Base-by-base conservation (phyloP, 1,140 invertebrate genomes). In the Bursaphelenchus mucronatus region DNA sequence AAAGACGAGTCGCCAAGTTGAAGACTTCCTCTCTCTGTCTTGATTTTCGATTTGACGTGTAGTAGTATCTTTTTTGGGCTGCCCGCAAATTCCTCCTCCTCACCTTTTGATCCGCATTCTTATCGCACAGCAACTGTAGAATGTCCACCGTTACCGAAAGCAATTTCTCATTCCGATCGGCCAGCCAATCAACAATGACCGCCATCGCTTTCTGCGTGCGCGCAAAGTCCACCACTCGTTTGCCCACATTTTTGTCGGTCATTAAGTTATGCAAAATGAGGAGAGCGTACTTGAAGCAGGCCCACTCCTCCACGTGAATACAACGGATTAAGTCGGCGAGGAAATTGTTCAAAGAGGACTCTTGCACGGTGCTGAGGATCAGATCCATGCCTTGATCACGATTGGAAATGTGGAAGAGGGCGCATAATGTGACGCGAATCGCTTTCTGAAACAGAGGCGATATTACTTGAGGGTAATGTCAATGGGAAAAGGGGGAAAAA, bases 41-140 rank as follows among this genome's bases (percentile, higher is more conserved):
- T n/a, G n/a, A n/a, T n/a, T n/a, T n/a, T n/a, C n/a, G n/a, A n/a
- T n/a, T n/a, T n/a, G n/a, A 0, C 19, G 40, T 46, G 10, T 15
- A 62, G 17, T 39, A 40, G 21, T 61, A 51, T 21, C 19, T 11
- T 65, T 40, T 17, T 63, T 13, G n/a, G 50, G 7, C 1, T 30
- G 30, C 1, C 1, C 30, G 2, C 5, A 30, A 30, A 30, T 5
- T 5, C 30, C 5, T 30, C 30, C 30, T 61, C 0, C 19, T 11
- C 8, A 75, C 70, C 73, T 75, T 74, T 64, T 71, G 70, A 10
- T 74, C 70, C 11, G 39, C 49, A 53, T 51, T 64, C 40, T 52
- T 61, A 8, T 73, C 56, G 13, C 72, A n/a, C 15, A 71, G 11
- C 40, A 62, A 44, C 6, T 63, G 55, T 15, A 71, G 43, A 54